These are phyloP conservation scores for Nesogale talazaci DNA, from an alignment of 2,113 vertebrate genomes.

Conservation along the genomic window DNA sequence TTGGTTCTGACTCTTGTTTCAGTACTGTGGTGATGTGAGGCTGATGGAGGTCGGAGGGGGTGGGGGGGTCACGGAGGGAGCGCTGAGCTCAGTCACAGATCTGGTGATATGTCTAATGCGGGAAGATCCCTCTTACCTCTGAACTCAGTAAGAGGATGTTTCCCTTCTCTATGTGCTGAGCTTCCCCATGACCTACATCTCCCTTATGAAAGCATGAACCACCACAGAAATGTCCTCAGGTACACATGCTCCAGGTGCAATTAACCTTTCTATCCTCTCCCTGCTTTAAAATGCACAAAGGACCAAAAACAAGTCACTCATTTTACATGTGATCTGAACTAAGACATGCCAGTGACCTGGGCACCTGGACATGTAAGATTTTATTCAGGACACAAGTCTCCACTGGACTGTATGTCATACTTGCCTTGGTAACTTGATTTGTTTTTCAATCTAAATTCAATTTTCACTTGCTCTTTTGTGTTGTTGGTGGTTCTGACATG, in stretches of 20 bases:
- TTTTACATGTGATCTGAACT: conserved; percentile 48
- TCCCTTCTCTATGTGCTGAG: background rate
- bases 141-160: background rate
- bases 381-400: conserved; percentile 61
- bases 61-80: too few species aligned
- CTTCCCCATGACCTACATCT: background rate
- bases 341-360: conserved; percentile 50
- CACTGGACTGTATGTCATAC: conserved; percentile 63
- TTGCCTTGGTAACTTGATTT: conserved; percentile 67
- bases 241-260: background rate
- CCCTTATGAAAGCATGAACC: background rate
- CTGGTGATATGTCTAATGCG: background rate
- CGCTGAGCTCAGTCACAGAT: too few species aligned
- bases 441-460: conserved; percentile 71
- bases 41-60: background rate
- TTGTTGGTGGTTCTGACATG: background rate
- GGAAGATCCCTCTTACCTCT: background rate
- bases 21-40: conserved; percentile 53
- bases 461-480: conserved; percentile 68
- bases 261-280: background rate
- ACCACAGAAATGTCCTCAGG: background rate
- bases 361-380: conserved; percentile 12
- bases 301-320: background rate
- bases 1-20: background rate
- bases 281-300: background rate